These are phyloP conservation scores for Staurois parvus DNA, from an alignment of 2,797 vertebrate species.

Conservation along the genomic window DNA sequence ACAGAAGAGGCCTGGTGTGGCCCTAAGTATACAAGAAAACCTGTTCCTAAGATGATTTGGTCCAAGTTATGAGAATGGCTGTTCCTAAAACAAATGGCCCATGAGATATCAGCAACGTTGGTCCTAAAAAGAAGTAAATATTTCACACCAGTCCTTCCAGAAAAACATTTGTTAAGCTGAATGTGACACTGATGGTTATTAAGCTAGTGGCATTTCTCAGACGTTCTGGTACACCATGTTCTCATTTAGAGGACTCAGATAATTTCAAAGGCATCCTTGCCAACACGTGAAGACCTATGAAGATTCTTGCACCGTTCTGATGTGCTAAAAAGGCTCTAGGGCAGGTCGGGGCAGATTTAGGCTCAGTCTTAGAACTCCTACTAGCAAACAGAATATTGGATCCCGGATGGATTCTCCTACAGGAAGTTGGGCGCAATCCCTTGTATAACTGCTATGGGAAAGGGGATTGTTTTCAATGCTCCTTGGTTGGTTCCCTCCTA, in stretches of 20 bases:
- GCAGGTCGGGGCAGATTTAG: conserved; percentile 38
- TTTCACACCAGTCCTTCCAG: conserved; percentile 14
- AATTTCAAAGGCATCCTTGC: conserved; percentile 29
- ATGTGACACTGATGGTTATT: not conserved
- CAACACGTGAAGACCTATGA: conserved; percentile 7
- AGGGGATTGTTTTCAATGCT: conserved; percentile 58
- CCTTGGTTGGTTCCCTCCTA: not conserved
- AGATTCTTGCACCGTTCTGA: conserved; percentile 53
- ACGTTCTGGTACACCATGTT: conserved; percentile 8
- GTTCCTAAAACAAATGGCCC: conserved; percentile 17
- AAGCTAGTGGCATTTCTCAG: not conserved
- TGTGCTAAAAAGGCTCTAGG: conserved; percentile 63
- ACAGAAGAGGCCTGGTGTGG: not conserved
- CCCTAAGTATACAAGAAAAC: not conserved
- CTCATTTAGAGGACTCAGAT: not conserved
- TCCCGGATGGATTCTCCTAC: conserved; percentile 63
- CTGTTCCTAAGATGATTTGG: conserved; percentile 18
- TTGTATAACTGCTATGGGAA: conserved; percentile 59
- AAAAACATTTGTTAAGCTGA: conserved; percentile 10
- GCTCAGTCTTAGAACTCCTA: conserved; percentile 71
- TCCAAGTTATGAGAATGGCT: not conserved
- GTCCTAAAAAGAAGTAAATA: conserved; percentile 5
- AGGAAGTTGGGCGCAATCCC: conserved; percentile 66
- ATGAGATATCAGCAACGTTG: conserved; percentile 14
- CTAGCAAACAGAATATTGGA: conserved; percentile 67